A percentile compares a stretch with the other conserved stretches of the same genome.
These are phyloP conservation scores for Camponotus vicinus DNA, from an alignment of 1,140 invertebrate genomes.

Conservation along the genomic window DNA sequence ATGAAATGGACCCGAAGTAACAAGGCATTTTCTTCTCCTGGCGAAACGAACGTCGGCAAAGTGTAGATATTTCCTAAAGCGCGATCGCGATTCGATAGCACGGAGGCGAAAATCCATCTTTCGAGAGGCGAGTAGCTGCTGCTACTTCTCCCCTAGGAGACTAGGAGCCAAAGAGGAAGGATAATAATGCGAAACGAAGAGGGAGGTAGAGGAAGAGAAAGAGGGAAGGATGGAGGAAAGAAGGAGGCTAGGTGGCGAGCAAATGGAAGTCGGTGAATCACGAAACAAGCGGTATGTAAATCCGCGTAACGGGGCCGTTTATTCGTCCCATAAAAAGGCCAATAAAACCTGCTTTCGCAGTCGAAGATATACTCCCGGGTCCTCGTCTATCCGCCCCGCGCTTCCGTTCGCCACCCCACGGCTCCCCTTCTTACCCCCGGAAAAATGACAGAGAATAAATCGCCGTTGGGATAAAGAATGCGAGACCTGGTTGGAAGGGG, in stretches of 20 bases:
- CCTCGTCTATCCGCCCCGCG: conserved; percentile 26
- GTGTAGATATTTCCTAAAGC: conserved; percentile 48
- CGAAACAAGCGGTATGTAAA: conserved; percentile 78
- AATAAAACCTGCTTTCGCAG: conserved; percentile 77
- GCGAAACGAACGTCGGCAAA: conserved; percentile 6
- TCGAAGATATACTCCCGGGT: conserved; percentile 60
- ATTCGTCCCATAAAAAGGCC: conserved; percentile 81
- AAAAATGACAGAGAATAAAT: conserved; percentile 82
- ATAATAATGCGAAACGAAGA: not conserved
- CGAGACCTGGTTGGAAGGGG: conserved; percentile 39
- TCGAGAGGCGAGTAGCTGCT: conserved; percentile 7
- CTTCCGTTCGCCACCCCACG: conserved; percentile 43
- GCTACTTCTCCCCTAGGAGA: conserved; percentile 16
- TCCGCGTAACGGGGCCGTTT: conserved; percentile 80
- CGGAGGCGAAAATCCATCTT: conserved; percentile 36
- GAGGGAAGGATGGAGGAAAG: not conserved
- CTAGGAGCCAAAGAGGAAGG: conserved; percentile 31
- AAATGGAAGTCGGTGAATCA: conserved; percentile 75
- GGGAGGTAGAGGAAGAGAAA: not conserved
- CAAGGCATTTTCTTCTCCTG: conserved; percentile 6
- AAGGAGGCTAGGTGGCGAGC: conserved; percentile 26
- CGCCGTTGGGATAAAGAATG: conserved; percentile 78
- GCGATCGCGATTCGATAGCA: conserved; percentile 47
- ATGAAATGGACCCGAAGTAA: conserved; percentile 34
- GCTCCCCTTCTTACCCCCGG: conserved; percentile 52